phyloP scores from a whole-genome alignment of 2,888 invertebrate genomes.

The Petrolisthes cinctipes region DNA sequence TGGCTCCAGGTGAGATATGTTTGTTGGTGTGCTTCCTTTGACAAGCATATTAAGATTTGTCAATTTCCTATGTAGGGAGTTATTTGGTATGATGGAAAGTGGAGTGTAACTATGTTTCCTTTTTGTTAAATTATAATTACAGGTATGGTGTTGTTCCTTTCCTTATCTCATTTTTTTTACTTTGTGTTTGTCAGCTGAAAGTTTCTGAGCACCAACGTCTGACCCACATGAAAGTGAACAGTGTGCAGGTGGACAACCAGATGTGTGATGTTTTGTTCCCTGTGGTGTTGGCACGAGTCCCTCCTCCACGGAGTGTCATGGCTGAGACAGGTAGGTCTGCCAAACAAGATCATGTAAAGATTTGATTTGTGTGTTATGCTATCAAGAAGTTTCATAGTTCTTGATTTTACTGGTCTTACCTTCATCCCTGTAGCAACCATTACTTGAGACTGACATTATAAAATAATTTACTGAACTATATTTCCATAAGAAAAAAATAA shows the following conservation, averaged over 20 bases:
- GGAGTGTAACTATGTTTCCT: neutral
- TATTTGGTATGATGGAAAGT: neutral
- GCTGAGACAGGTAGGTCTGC: conserved; percentile 77
- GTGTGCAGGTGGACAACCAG: conserved; percentile 94
- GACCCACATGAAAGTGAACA: conserved; percentile 88
- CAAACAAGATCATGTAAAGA: no score
- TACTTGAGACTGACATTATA: no score
- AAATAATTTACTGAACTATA: no score
- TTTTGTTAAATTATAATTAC: neutral
- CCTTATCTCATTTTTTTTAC: neutral
- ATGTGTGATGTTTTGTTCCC: conserved; percentile 92
- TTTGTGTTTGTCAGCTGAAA: conserved; percentile 75
- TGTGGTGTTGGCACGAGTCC: conserved; percentile 92
- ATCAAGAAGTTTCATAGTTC: no score
- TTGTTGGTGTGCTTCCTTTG: neutral
- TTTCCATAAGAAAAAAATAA: no score
- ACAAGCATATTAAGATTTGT: no score
- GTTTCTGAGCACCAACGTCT: conserved; percentile 88
- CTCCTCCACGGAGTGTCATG: conserved; percentile 94
- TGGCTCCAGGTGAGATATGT: conserved; percentile 76
- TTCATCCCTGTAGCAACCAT: no score
- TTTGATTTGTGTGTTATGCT: no score
- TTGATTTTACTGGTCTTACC: no score
- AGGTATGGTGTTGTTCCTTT: neutral
- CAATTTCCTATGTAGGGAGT: neutral